Conservation (phyloP, 1,140 invertebrate genomes). For the Drosophila malerkotliana region DNA sequence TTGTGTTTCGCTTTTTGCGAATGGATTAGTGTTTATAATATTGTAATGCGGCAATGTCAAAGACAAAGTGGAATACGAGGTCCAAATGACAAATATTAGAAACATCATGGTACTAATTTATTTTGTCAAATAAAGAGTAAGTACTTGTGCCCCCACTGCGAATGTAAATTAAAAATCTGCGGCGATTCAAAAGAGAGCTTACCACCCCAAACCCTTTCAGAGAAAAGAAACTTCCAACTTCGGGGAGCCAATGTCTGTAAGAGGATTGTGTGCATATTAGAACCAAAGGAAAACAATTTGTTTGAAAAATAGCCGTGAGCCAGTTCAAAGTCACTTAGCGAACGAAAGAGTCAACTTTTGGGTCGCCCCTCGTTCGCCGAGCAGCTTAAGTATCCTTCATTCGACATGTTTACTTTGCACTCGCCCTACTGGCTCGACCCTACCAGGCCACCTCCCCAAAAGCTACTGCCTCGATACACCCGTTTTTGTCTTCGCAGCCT, state of each 20-base stretch:
- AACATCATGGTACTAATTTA: background rate
- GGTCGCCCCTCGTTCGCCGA: slow-evolving; percentile 55
- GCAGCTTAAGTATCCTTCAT: slow-evolving; percentile 50
- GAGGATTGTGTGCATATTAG: slow-evolving; percentile 7
- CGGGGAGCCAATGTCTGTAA: background rate
- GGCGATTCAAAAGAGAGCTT: background rate
- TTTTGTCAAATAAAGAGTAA: too few species aligned
- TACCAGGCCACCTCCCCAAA: slow-evolving; percentile 1
- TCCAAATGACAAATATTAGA: background rate
- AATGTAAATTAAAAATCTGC: background rate
- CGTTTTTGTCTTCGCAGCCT: slow-evolving; percentile 30
- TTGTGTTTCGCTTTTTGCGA: slow-evolving; percentile 27
- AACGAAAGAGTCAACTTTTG: slow-evolving; percentile 31
- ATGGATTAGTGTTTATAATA: slow-evolving; percentile 58
- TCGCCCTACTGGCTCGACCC: slow-evolving; percentile 34
- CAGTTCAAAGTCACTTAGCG: slow-evolving; percentile 10
- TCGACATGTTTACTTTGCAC: slow-evolving; percentile 72
- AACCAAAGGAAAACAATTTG: slow-evolving; percentile 13
- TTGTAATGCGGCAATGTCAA: slow-evolving; percentile 47
- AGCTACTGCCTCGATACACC: background rate
- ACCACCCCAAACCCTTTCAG: background rate
- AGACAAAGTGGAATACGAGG: slow-evolving; percentile 29
- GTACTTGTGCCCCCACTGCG: background rate
- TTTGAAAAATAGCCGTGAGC: slow-evolving; percentile 1
- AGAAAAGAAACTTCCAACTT: background rate